Base-by-base conservation (phyloP, 2,113 vertebrate genomes). In the Lophura nycthemera region DNA sequence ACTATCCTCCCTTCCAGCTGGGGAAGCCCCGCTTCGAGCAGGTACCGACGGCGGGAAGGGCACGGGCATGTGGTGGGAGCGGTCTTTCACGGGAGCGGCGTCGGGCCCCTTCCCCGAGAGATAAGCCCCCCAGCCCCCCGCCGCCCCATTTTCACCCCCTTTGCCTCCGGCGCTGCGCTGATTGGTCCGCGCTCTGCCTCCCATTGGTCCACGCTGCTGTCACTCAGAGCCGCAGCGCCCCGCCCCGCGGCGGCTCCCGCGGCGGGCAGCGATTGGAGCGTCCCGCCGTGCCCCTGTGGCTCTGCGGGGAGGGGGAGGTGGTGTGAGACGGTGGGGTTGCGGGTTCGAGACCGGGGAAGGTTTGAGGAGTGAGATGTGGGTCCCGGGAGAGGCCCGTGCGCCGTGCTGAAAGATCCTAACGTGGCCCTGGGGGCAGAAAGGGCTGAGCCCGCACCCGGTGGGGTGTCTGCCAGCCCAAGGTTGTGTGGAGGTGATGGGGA, bases 1-100 rank as follows among this genome's bases (percentile, higher is more conserved):
- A 96, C n/a, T 97, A 95, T 34, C 98, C 98, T 24, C 94, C 96
- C 42, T 99, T 99, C 95, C 98, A 97, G 97, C 97, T 98, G 86
- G 98, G 98, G 29, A 98, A 97, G 89, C 96, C 98, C 4, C 98
- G 98, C 92, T 99, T 98, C 96, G 97, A 98, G 95, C 98, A 99
- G 99, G 99, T 99, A 97, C 97, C 83, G 71, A 57, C 25, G 52
- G 60, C 19, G n/a, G 48, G 50, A 5, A 30, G 30, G 78, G 42
- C 11, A 38, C 73, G 15, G 56, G 48, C 40, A 27, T 70, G 29
- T 6, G 48, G 11, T 7, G 8, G 52, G 64, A 22, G 13, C 56
- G 67, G 60, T 12, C 40, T 4, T 65, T 24, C 40, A 36, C 56
- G 85, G 63, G 83, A 86, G 89, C 32, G 21, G 67, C 79, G 70